phyloP scores from a whole-genome alignment of 2,888 invertebrate species.

The Hermaeophaga mercurialis region DNA sequence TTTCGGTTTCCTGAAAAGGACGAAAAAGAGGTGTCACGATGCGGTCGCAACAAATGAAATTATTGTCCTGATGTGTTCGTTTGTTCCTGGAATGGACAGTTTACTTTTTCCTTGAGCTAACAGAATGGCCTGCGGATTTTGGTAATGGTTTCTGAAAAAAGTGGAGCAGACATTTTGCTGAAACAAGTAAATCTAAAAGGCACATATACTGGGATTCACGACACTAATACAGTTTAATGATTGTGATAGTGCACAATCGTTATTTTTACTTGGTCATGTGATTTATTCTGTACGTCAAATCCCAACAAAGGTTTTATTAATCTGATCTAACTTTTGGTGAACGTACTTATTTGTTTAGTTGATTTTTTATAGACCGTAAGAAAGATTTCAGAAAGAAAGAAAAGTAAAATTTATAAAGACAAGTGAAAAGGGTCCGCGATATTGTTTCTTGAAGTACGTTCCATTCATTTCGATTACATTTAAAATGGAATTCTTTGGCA shows the following conservation, averaged over 20 bases:
- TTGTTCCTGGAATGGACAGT: conserved; percentile 20
- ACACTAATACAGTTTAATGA: no score
- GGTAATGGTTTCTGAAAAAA: conserved; percentile 10
- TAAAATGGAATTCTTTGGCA: conserved; percentile 9
- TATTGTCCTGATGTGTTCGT: conserved; percentile 21
- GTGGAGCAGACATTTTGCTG: not conserved
- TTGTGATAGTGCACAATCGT: no score
- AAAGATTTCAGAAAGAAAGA: no score
- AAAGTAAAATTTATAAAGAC: no score
- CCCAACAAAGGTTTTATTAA: no score
- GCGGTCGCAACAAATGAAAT: conserved; percentile 27
- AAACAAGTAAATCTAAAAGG: not conserved
- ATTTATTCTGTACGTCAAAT: no score
- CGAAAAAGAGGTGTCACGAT: conserved; percentile 15
- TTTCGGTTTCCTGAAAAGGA: conserved; percentile 12
- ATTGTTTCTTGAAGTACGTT: not conserved
- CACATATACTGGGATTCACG: not conserved
- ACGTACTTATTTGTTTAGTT: no score
- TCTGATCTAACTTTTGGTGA: no score
- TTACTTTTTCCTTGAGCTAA: conserved; percentile 20
- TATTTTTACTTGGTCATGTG: no score
- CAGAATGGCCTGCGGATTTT: conserved; percentile 1
- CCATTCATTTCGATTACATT: conserved; percentile 10
- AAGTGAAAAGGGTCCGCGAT: not conserved
- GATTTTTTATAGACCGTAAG: no score